Evolutionary conservation across 1,140 invertebrate species (phyloP), one percentile per base, ranked within the genome.

Genomic region (Aradophagus sp.): DNA sequence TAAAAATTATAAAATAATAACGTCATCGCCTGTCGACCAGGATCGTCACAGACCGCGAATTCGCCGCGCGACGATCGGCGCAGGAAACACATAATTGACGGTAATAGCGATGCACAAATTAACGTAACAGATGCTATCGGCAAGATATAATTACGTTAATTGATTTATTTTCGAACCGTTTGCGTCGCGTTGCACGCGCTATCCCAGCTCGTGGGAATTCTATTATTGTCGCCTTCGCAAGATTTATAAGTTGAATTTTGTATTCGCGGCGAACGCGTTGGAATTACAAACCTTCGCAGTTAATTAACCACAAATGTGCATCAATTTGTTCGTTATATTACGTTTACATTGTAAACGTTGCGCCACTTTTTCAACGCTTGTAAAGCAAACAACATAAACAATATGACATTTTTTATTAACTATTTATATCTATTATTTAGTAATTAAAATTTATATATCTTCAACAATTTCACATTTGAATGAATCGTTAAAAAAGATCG

Each of bases 151-250:
- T 59, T 47, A 41, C n/a, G 47, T 47, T 59, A 69, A 61, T 48
- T 56, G 66, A 61, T 69, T 61, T 55, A 48, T 61, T 61, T 48
- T 61, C 39, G 48, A 61, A 35, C 17, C 39, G 19, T 42, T 47
- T 16, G 32, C 23, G 15, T 55, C 56, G 39, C 32, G 65, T 20
- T 41, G 39, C 65, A 47, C 48, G 55, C 47, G 47, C 41, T 11
- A 59, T 59, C 50, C 42, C 36, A 50, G 16, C 42, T 15, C 66
- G 66, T 61, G 56, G 50, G 66, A 69, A 69, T 56, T 50, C 66
- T 42, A 62, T 69, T 69, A 69, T 56, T 44, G 50, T 59, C 55
- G 41, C 36, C 48, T 41, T 61, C 55, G 65, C 55, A 48, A 61
- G 48, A 61, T 61, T 67, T 67, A 59, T 45, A 52, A 44, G 20